Evolutionary conservation across 2,797 vertebrate species (phyloP).

Genomic region (Dromococcyx pavoninus): DNA sequence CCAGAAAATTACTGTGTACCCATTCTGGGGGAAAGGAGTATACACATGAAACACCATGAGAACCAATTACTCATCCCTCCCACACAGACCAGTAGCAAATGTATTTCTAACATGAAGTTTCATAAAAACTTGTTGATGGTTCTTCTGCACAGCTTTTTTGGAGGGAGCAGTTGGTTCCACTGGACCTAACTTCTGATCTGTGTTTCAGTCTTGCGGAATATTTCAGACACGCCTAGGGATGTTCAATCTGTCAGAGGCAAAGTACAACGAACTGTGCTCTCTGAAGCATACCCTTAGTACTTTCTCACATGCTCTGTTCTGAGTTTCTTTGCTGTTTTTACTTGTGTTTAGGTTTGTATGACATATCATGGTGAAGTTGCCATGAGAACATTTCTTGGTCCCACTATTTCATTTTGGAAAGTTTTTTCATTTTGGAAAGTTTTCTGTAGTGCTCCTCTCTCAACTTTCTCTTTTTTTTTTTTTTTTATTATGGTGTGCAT

Average conservation of each 20-base stretch:
- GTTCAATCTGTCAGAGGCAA: neutral
- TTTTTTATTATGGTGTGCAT: neutral
- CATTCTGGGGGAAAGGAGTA: neutral
- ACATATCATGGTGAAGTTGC: neutral
- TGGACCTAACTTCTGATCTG: neutral
- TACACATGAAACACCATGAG: neutral
- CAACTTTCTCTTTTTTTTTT: neutral
- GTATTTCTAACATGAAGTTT: neutral
- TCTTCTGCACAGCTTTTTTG: neutral
- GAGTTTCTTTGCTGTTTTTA: neutral
- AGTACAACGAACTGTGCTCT: neutral
- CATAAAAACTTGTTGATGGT: neutral
- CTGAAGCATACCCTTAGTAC: neutral
- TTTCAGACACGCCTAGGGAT: neutral
- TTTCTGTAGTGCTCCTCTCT: neutral
- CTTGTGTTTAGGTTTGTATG: neutral
- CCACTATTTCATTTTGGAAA: neutral
- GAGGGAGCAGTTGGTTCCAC: neutral
- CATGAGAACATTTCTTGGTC: neutral
- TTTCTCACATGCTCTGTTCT: neutral
- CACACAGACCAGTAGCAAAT: neutral
- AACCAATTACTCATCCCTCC: constrained; percentile 1
- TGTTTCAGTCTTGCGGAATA: neutral
- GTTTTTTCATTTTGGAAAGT: neutral
- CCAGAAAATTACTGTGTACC: neutral